Percentiles rank a stretch among this genome's conserved stretches.
These are phyloP conservation scores for Bungarus multicinctus DNA, from an alignment of 2,113 vertebrate species.

Conservation along the genomic window DNA sequence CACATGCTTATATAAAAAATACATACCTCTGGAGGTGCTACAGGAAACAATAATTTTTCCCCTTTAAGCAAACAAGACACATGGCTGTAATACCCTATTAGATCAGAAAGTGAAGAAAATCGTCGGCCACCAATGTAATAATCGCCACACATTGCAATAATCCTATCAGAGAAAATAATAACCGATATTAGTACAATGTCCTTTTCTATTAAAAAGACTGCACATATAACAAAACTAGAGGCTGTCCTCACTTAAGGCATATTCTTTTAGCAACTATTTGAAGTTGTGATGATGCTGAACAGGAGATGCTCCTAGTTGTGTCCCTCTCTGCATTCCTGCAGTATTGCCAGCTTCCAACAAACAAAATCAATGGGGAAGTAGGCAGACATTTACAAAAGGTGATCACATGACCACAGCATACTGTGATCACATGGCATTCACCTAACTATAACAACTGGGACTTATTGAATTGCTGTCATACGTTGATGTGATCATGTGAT, in stretches of 20 bases:
- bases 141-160: conserved; percentile 99
- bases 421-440: neutral
- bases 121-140: conserved; percentile 98
- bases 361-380: neutral
- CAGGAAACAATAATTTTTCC: conserved; percentile 93
- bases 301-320: neutral
- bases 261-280: neutral
- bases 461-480: neutral
- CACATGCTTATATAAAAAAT: neutral
- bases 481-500: neutral
- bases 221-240: neutral
- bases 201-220: neutral
- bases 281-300: neutral
- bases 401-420: neutral
- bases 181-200: neutral
- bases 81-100: conserved; percentile 98
- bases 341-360: neutral
- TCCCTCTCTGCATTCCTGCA: neutral
- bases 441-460: neutral
- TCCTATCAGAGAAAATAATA: conserved; percentile 70
- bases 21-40: conserved; percentile 95
- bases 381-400: neutral
- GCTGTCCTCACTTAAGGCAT: neutral
- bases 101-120: conserved; percentile 97
- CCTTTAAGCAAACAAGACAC: conserved; percentile 98